Base-by-base conservation (phyloP, 2,113 vertebrate genomes). In the Corythornis madagascariensis region DNA sequence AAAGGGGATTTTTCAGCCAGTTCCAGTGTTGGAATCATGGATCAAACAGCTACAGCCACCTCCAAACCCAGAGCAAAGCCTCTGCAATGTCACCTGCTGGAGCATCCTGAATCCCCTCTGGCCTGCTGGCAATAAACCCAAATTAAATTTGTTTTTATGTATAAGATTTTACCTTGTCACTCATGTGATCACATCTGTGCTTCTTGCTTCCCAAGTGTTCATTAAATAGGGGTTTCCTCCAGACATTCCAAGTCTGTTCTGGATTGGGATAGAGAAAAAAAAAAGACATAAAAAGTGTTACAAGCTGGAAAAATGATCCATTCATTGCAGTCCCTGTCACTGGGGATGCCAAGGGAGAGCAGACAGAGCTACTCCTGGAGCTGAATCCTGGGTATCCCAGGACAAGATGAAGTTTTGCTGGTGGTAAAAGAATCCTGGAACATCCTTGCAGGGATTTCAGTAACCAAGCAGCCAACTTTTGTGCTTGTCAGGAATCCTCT, bases 401-500 rank as follows among this genome's bases (percentile, higher is more conserved):
- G 33, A 52, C 28, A 38, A 88, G 16, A 16, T 88, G 9, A 40
- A 40, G 20, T 42, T 38, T 63, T n/a, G 33, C 31, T 13, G n/a
- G 12, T 52, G 17, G 31, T 38, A 82, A 83, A 74, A 48, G n/a
- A 25, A 15, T 5, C 4, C 2, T 1, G 2, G 82, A 63, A 67
- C 16, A 72, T 7, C 17, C 40, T 57, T 20, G 26, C 15, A 35
- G 63, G 57, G 56, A 70, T 5, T 53, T 14, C n/a, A 50, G 38
- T 9, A 43, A 29, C 19, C 19, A 22, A 15, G 98, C 76, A 99
- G 98, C 99, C 99, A 99, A 92, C 98, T 98, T 92, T 99, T 99
- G 1, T 99, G 99, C 78, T 99, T 99, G 78, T 97, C 98, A 85
- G 99, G 99, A 78, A 99, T 99, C 70, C 99, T 99, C 96, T 99